Evolutionary conservation across 64 coral and sea anemone genomes (phyloP).

Genomic region (Montipora sp.): DNA sequence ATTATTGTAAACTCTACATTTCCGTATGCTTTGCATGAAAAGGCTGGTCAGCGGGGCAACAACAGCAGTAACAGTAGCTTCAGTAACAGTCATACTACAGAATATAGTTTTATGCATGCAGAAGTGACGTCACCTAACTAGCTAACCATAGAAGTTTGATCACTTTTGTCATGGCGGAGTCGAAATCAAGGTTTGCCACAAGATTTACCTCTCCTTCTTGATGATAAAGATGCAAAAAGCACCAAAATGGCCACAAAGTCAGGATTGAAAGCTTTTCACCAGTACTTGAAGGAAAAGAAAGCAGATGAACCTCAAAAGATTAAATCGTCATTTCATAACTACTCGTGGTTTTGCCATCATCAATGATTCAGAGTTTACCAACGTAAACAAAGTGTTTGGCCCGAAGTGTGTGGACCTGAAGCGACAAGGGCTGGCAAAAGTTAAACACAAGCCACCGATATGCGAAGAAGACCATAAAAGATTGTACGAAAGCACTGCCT

Average conservation of each 20-base stretch:
- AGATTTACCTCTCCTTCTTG: constrained; percentile 27
- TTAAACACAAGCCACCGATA: constrained; percentile 61
- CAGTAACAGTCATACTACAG: neutral
- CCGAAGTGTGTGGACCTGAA: constrained; percentile 43
- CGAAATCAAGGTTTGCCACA: constrained; percentile 14
- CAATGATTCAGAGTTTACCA: constrained; percentile 30
- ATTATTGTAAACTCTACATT: neutral
- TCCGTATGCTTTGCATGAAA: neutral
- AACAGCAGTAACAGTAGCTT: neutral
- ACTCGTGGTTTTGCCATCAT: constrained; percentile 48
- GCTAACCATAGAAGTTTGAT: neutral
- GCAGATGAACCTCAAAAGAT: constrained; percentile 41
- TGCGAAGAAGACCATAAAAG: constrained; percentile 48
- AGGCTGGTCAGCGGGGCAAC: neutral
- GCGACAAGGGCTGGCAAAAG: constrained; percentile 34
- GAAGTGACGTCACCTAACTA: neutral
- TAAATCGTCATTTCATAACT: constrained; percentile 62
- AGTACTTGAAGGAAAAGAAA: constrained; percentile 68
- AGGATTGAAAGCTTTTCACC: constrained; percentile 33
- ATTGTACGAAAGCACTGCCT: constrained; percentile 52
- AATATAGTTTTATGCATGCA: too few relatives aligned
- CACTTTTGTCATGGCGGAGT: constrained; percentile 30
- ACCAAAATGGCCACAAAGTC: constrained; percentile 48
- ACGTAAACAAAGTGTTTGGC: constrained; percentile 35
- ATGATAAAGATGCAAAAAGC: constrained; percentile 53